These are phyloP conservation scores for Amphipoea lucens DNA, from an alignment of 2,888 invertebrate species.

Conservation along the genomic window DNA sequence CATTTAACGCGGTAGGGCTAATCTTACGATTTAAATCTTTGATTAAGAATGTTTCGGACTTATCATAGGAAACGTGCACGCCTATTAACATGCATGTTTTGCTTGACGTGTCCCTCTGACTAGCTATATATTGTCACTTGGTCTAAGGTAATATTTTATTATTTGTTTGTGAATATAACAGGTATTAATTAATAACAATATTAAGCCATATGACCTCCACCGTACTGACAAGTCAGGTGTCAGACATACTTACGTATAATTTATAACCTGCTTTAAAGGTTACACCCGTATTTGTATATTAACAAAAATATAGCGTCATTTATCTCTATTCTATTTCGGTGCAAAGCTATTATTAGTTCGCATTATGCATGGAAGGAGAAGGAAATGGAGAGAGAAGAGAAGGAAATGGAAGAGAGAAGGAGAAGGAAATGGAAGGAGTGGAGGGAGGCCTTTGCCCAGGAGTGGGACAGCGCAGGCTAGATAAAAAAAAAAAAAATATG, in stretches of 20 bases:
- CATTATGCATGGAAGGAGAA: neutral
- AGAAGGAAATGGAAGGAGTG: too few relatives aligned
- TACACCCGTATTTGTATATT: neutral
- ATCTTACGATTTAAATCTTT: neutral
- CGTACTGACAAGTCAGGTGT: neutral
- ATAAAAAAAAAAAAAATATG: too few relatives aligned
- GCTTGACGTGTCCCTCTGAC: too few relatives aligned
- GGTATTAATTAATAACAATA: neutral
- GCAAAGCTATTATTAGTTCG: neutral
- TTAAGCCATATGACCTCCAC: neutral
- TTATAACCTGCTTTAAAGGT: slow-evolving; percentile 1
- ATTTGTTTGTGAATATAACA: neutral
- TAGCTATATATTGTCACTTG: neutral
- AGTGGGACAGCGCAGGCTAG: too few relatives aligned
- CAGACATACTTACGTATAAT: neutral
- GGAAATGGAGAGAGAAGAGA: too few relatives aligned
- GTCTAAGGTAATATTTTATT: neutral
- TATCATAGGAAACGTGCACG: neutral
- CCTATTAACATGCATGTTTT: neutral
- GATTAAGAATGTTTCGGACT: neutral
- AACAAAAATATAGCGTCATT: neutral
- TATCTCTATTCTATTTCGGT: neutral
- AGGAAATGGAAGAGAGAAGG: too few relatives aligned
- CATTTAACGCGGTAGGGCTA: neutral
- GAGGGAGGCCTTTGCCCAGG: too few relatives aligned